phyloP scores from a whole-genome alignment of 2,113 vertebrate genomes.

The Larimichthys crocea region DNA sequence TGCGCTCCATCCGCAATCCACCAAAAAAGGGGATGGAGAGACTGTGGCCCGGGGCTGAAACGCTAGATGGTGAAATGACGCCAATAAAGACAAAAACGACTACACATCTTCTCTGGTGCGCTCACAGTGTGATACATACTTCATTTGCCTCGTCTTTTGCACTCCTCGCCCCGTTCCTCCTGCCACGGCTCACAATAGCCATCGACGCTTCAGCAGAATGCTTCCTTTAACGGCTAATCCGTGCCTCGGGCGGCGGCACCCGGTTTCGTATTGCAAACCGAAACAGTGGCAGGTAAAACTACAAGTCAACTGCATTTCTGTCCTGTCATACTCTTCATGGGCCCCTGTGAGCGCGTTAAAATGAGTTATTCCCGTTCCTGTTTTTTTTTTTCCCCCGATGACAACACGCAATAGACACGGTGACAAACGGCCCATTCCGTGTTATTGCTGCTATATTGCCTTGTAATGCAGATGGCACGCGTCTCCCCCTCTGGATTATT shows the following conservation, averaged over 20 bases:
- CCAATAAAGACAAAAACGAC: conserved; percentile 10
- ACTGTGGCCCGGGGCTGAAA: conserved; percentile 18
- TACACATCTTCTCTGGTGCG: not conserved
- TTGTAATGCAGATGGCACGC: conserved; percentile 48
- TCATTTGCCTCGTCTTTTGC: not conserved
- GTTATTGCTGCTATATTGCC: conserved; percentile 53
- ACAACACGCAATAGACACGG: not conserved
- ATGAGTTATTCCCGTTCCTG: not conserved
- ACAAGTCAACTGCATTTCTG: conserved; percentile 4
- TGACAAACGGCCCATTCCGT: conserved; percentile 41
- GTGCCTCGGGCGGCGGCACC: conserved; percentile 22
- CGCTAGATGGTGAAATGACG: conserved; percentile 33
- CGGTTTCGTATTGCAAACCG: conserved; percentile 38
- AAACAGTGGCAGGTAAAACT: conserved; percentile 9
- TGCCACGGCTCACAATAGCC: not conserved
- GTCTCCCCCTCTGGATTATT: conserved; percentile 61
- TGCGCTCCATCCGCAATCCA: conserved; percentile 43
- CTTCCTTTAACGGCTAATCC: conserved; percentile 41
- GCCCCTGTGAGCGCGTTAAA: not conserved
- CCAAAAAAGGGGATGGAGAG: conserved; percentile 5
- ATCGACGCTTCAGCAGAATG: conserved; percentile 27
- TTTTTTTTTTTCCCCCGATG: not conserved
- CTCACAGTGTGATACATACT: not conserved
- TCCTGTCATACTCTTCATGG: not conserved
- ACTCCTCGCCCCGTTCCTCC: not conserved